These are phyloP conservation scores for Phyllotreta cruciferae DNA, from an alignment of 2,888 invertebrate species.

Conservation along the genomic window DNA sequence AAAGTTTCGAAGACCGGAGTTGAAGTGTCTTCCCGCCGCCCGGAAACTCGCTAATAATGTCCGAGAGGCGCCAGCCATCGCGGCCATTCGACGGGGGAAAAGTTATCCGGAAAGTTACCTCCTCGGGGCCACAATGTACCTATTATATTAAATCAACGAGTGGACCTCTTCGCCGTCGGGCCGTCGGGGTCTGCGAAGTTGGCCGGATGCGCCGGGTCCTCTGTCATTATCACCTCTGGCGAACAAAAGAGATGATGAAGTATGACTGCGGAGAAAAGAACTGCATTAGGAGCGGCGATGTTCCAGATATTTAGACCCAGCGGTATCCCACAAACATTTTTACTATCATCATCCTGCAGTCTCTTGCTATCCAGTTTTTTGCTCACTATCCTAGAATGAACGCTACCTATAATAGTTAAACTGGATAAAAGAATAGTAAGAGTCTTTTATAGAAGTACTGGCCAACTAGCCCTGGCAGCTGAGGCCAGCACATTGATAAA, in stretches of 20 bases:
- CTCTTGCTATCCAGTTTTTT: too few species aligned
- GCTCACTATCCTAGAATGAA: too few species aligned
- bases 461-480: too few species aligned
- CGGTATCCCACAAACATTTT: constrained; percentile 21
- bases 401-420: too few species aligned
- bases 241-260: constrained; percentile 59
- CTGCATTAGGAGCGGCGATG: constrained; percentile 54
- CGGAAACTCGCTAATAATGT: constrained; percentile 36
- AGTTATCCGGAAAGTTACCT: constrained; percentile 54
- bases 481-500: too few species aligned
- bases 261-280: constrained; percentile 57
- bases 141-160: constrained; percentile 58
- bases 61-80: constrained; percentile 56
- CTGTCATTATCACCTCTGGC: constrained; percentile 60
- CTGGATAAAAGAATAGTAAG: too few species aligned
- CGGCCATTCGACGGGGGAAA: constrained; percentile 50
- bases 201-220: constrained; percentile 58
- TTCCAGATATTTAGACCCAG: constrained; percentile 10
- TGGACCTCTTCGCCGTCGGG: constrained; percentile 50
- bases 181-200: constrained; percentile 55
- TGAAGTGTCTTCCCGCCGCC: constrained; percentile 4
- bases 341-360: neutral
- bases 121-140: constrained; percentile 56
- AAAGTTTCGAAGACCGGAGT: too few species aligned
- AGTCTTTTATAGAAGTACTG: too few species aligned